These are phyloP conservation scores for Harpegnathos saltator DNA, from an alignment of 1,140 invertebrate species.

Conservation along the genomic window DNA sequence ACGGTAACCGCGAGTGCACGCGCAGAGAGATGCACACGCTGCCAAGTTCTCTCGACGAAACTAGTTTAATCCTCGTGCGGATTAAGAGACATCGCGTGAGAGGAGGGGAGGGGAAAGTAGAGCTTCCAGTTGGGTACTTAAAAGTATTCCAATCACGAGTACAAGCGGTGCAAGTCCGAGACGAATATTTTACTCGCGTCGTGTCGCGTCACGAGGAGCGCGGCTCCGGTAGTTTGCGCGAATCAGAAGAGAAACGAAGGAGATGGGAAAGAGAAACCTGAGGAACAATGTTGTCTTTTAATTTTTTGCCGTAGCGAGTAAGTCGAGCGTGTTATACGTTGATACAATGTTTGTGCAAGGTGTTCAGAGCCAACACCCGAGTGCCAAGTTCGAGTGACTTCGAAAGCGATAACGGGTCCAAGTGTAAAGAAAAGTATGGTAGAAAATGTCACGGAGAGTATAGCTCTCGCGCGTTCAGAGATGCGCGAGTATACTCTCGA, in stretches of 20 bases:
- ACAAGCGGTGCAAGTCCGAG: constrained; percentile 69
- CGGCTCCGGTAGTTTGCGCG: constrained; percentile 31
- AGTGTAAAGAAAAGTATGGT: neutral
- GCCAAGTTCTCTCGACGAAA: constrained; percentile 77
- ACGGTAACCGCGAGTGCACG: neutral
- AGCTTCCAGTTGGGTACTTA: constrained; percentile 73
- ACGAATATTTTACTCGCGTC: constrained; percentile 72
- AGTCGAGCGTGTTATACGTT: constrained; percentile 25
- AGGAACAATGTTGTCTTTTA: constrained; percentile 58
- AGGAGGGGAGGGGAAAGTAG: constrained; percentile 10
- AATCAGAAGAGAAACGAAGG: constrained; percentile 19
- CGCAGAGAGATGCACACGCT: constrained; percentile 17
- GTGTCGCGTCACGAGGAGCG: constrained; percentile 33
- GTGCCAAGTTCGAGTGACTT: constrained; percentile 6
- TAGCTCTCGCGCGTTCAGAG: neutral
- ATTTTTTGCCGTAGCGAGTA: constrained; percentile 37
- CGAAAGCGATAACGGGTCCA: constrained; percentile 23
- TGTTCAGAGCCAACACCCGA: constrained; percentile 38
- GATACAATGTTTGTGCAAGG: constrained; percentile 46
- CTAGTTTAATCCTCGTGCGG: constrained; percentile 80
- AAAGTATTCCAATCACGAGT: constrained; percentile 79
- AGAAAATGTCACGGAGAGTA: neutral
- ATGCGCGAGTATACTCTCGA: constrained; percentile 11
- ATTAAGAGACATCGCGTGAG: constrained; percentile 74
- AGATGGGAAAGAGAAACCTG: constrained; percentile 46